Evolutionary conservation across 2,888 invertebrate species (phyloP), one percentile per base, ranked within the genome.

Genomic region (Limnephilus rhombicus): DNA sequence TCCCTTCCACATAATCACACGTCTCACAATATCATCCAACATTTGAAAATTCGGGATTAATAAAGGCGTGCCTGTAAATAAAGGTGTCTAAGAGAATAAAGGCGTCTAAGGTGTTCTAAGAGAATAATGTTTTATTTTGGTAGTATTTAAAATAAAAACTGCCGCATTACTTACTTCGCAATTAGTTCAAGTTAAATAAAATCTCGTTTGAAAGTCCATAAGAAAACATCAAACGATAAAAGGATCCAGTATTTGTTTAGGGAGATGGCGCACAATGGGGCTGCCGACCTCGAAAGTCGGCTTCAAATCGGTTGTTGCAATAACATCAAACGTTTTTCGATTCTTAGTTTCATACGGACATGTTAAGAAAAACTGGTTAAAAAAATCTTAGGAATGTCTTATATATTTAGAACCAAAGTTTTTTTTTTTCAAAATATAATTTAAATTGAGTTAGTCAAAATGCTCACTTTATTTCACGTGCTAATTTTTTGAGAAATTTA

Each of bases 141-240:
- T 9, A 68, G 68, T n/a, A 68, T 68, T 68, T 68, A 68, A 68
- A 68, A 24, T n/a, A n/a, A 7, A 24, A 9, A 24, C 24, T 68
- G 7, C 24, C 68, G 68, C 68, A 24, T 68, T 68, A 68, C 24
- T 68, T 68, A 68, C 24, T n/a, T 68, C 68, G n/a, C 68, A 68
- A 68, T 68, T 68, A 68, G 68, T 68, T 68, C 9, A n/a, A 45
- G 88, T 88, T 29, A 53, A 53, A 82, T 82, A 82, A 31, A 82
- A 82, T 3, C 82, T 34, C 82, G 82, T 34, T 34, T 18, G 82
- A 34, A 68, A 34, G 31, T 82, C 82, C 4, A 34, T 34, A 82
- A 3, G 82, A 82, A 85, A 85, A 41, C 85, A 45, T 85, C 85
- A 41, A 37, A 85, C 41, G 85, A 53, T 88, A 88, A 31, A 68